Base-by-base conservation (phyloP, 2,888 invertebrate species). In the Drosophila gaucha region DNA sequence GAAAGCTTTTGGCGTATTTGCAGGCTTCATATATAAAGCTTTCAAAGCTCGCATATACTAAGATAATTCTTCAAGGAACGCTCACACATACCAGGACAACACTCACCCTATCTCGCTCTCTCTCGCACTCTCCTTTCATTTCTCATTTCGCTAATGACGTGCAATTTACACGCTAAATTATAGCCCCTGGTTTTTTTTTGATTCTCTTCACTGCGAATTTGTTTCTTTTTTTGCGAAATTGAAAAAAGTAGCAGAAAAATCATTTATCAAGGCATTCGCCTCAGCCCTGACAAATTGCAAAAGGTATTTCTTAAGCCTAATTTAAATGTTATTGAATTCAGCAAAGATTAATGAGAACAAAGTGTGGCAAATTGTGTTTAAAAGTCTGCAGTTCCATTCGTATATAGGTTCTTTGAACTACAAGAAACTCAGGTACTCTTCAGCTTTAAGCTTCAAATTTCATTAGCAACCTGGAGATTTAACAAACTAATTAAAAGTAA, bases 401-500 rank as follows among this genome's bases (percentile, higher is more conserved):
- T 22, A 26, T 26, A 10, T 49, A 64, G 57, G 80, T 64, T 80
- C 69, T 76, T 80, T 82, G 79, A 82, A 82, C 79, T 65, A 66
- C 5, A 5, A 20, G 10, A 2, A 24, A 9, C 8, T 12, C 83
- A 71, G 71, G 74, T 79, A 79, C 66, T 28, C 44, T 44, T 16
- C 43, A 62, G 59, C 57, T 47, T 60, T 55, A 39, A 78, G 52
- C 66, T 43, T 51, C 38, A 6, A 5, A 67, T 79, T 74, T 76
- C 67, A 63, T 67, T 72, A 67, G 64, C 62, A 63, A 38, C 18
- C 44, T 36, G 31, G 31, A 33, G 55, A 51, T 52, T 58, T 55
- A 60, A 74, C 67, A 56, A 60, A 77, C 79, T 80, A 85, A 80
- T 80, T 85, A 82, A 82, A 76, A 78, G 67, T 16, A 28, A 6